phyloP scores from a whole-genome alignment of 2,113 vertebrate genomes.

The Oophaga pumilio region DNA sequence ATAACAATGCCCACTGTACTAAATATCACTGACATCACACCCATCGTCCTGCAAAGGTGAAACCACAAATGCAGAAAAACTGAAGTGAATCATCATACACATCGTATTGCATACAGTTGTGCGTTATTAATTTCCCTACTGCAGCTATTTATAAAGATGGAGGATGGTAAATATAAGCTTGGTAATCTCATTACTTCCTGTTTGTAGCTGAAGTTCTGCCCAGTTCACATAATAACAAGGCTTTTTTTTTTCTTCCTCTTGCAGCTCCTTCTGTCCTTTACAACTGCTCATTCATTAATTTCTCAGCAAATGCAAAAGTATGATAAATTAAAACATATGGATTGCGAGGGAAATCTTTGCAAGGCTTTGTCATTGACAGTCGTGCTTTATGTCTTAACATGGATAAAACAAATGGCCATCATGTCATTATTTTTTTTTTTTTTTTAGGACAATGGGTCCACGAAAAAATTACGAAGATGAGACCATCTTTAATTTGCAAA shows the following conservation, averaged over 20 bases:
- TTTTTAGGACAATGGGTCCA: too few species aligned
- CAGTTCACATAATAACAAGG: slow-evolving; percentile 14
- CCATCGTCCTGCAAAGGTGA: background rate
- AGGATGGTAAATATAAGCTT: background rate
- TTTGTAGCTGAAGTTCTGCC: slow-evolving; percentile 22
- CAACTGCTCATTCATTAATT: slow-evolving; percentile 20
- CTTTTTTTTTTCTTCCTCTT: slow-evolving; percentile 38
- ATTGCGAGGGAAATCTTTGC: background rate
- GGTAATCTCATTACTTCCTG: slow-evolving; percentile 47
- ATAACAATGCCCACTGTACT: background rate
- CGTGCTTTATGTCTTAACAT: too few species aligned
- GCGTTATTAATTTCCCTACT: background rate
- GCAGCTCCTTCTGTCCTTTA: background rate
- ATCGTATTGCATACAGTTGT: background rate
- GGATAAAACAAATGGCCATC: too few species aligned
- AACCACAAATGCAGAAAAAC: background rate
- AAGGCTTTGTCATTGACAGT: too few species aligned
- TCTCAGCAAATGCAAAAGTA: background rate
- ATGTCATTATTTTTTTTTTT: too few species aligned
- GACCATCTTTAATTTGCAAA: too few species aligned
- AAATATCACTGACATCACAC: background rate
- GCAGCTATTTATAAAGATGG: background rate
- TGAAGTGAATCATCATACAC: background rate
- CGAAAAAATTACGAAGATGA: too few species aligned
- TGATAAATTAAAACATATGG: background rate